Conservation (phyloP, 2,797 vertebrate species). For the Sphenopsis melanotis region DNA sequence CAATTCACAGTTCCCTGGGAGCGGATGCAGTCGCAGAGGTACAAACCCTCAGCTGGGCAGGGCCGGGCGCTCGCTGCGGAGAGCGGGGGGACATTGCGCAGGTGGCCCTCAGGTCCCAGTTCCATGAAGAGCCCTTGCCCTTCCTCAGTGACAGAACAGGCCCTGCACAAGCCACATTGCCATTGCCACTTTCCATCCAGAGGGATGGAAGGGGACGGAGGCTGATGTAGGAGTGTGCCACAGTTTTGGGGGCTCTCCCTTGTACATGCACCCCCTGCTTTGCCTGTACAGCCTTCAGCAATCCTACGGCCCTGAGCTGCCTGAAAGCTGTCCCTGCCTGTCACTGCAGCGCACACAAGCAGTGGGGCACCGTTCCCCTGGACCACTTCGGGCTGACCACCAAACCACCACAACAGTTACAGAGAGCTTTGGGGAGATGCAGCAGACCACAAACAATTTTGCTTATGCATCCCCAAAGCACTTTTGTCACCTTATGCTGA, state of each 20-base stretch:
- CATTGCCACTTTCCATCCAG: background rate
- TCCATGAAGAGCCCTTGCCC: background rate
- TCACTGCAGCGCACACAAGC: background rate
- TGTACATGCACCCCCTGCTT: background rate
- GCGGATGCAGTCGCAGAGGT: background rate
- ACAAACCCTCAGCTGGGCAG: background rate
- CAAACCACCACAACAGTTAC: background rate
- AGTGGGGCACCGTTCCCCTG: background rate
- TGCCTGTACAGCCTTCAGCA: background rate
- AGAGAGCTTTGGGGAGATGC: background rate
- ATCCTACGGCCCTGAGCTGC: background rate
- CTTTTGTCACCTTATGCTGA: background rate
- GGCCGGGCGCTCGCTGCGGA: accelerated
- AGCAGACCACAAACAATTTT: background rate
- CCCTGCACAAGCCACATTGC: background rate
- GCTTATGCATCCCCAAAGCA: background rate
- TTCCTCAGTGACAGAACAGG: background rate
- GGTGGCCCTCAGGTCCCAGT: background rate
- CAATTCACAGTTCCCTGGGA: background rate
- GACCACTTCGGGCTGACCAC: accelerated
- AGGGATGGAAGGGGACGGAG: background rate
- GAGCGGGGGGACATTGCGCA: background rate
- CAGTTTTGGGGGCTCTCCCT: accelerated
- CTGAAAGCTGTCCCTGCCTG: background rate
- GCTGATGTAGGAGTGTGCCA: background rate